Conservation (phyloP, 2,888 invertebrate genomes). For the Dolichomitus sp. region DNA sequence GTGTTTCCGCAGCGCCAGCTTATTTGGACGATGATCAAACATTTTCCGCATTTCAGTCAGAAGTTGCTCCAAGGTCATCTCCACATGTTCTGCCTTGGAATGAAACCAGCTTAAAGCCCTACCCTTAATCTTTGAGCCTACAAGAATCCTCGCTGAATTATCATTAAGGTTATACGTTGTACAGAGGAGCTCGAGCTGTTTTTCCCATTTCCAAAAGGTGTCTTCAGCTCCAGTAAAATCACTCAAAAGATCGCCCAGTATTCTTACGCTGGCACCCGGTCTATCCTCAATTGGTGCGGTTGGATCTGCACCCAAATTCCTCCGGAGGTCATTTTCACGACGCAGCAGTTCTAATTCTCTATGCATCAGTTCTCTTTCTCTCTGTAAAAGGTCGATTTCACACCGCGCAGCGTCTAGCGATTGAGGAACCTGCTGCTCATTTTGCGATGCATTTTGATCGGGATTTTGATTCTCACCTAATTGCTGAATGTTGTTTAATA, state of each 20-base stretch:
- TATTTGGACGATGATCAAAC: constrained; percentile 65
- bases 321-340: neutral
- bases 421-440: neutral
- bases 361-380: neutral
- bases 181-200: neutral
- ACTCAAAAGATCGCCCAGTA: constrained; percentile 14
- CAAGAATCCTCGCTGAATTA: constrained; percentile 30
- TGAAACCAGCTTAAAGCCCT: constrained; percentile 58
- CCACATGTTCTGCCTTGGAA: constrained; percentile 52
- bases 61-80: constrained; percentile 33
- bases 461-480: too few species aligned
- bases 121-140: constrained; percentile 49
- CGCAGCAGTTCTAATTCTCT: neutral
- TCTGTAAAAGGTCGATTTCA: neutral
- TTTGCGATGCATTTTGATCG: neutral
- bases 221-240: constrained; percentile 31
- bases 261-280: neutral
- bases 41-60: constrained; percentile 66
- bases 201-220: constrained; percentile 27
- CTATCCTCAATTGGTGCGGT: neutral
- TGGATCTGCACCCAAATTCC: neutral
- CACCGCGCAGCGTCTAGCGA: neutral
- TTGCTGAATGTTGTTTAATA: neutral
- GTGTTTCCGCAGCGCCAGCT: constrained; percentile 57
- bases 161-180: constrained; percentile 8